A percentile compares a stretch with the other conserved stretches of the same genome.
Evolutionary conservation across 2,113 vertebrate genomes (phyloP).

Genomic region (Misgurnus mizolepis): DNA sequence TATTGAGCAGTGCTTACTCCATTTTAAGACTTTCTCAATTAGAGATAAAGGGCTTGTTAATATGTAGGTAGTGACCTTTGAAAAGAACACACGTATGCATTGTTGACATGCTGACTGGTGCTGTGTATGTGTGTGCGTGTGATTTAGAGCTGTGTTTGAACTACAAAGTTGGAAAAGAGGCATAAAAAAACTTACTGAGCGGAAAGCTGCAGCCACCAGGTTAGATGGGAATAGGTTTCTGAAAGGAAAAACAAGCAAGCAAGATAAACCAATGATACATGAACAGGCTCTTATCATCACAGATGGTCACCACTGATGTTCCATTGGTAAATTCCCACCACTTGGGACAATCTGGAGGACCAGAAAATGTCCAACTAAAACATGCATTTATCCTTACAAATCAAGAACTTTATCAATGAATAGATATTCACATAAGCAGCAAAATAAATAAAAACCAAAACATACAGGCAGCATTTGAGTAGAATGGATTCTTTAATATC

Average conservation of each 20-base stretch:
- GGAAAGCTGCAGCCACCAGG: slow-evolving; percentile 90
- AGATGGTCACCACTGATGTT: slow-evolving; percentile 14
- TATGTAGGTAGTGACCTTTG: slow-evolving; percentile 13
- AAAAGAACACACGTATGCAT: slow-evolving; percentile 25
- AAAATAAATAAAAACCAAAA: slow-evolving; percentile 23
- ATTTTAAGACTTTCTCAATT: slow-evolving; percentile 40
- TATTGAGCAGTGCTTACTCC: slow-evolving; percentile 32
- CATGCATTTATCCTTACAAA: neutral
- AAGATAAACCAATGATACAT: slow-evolving; percentile 44
- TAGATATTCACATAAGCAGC: neutral
- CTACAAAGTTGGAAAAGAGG: neutral
- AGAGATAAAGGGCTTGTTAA: slow-evolving; percentile 35
- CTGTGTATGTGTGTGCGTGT: neutral
- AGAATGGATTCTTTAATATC: no score
- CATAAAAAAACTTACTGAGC: slow-evolving; percentile 81
- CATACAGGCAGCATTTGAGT: neutral
- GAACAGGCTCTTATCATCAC: slow-evolving; percentile 15
- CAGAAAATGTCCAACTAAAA: neutral
- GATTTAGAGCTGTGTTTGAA: neutral
- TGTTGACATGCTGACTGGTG: neutral
- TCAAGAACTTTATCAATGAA: neutral
- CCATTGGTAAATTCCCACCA: slow-evolving; percentile 31
- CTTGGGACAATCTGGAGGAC: neutral
- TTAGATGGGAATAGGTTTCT: slow-evolving; percentile 97
- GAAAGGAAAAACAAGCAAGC: slow-evolving; percentile 60